Conservation (phyloP, 2,797 vertebrate genomes). For the Sebastes kiyomatsui region DNA sequence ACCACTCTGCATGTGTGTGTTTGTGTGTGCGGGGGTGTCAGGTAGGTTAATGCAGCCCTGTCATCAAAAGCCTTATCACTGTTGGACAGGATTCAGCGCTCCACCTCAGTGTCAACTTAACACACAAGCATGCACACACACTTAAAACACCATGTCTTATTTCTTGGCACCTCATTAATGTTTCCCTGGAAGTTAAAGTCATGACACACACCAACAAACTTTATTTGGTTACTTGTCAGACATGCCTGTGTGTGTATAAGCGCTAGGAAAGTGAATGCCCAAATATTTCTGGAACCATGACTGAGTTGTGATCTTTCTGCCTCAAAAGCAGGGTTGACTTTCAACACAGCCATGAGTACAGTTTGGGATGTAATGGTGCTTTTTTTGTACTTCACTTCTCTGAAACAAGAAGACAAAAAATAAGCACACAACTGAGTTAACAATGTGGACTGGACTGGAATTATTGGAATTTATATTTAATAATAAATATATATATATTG, state of each 20-base stretch:
- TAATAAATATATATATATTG: background rate
- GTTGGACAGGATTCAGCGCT: constrained; percentile 81
- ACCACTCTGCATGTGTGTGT: constrained; percentile 39
- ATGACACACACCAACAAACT: constrained; percentile 60
- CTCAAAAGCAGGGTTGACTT: background rate
- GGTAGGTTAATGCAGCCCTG: constrained; percentile 74
- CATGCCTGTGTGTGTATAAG: constrained; percentile 19
- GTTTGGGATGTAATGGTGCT: background rate
- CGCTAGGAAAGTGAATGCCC: constrained; percentile 12
- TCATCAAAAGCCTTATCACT: constrained; percentile 77
- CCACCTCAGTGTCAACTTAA: constrained; percentile 79
- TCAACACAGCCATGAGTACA: background rate
- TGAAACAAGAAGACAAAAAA: background rate
- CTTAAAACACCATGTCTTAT: constrained; percentile 58
- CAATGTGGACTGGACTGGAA: background rate
- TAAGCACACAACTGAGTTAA: background rate
- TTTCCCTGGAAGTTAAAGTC: constrained; percentile 54
- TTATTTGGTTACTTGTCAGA: constrained; percentile 67
- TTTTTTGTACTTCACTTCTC: background rate
- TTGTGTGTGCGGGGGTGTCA: constrained; percentile 59
- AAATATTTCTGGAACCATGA: constrained; percentile 35
- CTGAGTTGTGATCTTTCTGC: constrained; percentile 22
- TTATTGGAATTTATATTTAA: background rate
- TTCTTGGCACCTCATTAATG: constrained; percentile 71
- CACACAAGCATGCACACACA: constrained; percentile 24